These are phyloP conservation scores for Rhorus exstirpatorius DNA, from an alignment of 2,888 invertebrate genomes.

Conservation along the genomic window DNA sequence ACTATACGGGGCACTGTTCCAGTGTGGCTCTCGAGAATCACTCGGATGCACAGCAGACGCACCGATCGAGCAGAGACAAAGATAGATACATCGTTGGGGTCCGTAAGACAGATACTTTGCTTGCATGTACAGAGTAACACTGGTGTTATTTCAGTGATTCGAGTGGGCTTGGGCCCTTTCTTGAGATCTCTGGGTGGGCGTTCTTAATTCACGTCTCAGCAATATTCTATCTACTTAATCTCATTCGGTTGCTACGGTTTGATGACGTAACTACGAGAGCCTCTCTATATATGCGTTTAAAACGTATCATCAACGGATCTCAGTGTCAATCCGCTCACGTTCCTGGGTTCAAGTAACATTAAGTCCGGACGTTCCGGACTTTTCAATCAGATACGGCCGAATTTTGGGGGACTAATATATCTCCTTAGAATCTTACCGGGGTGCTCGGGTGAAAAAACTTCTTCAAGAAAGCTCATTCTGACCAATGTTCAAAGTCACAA, in stretches of 20 bases:
- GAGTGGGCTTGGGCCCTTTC: conserved; percentile 75
- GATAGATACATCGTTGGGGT: conserved; percentile 29
- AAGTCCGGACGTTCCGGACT: neutral
- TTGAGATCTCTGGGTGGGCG: conserved; percentile 76
- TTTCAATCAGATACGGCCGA: neutral
- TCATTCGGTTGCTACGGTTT: conserved; percentile 69
- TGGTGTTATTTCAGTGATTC: conserved; percentile 82
- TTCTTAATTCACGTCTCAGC: conserved; percentile 79
- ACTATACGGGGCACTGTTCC: conserved; percentile 37
- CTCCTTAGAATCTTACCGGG: neutral
- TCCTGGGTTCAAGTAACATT: neutral
- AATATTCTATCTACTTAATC: conserved; percentile 79
- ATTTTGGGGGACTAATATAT: neutral
- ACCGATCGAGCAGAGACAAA: conserved; percentile 38
- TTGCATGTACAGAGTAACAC: conserved; percentile 38
- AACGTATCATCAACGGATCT: conserved; percentile 39
- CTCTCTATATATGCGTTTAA: conserved; percentile 13
- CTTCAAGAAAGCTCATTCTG: too few relatives aligned
- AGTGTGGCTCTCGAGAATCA: conserved; percentile 51
- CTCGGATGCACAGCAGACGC: conserved; percentile 58
- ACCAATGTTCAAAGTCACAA: too few relatives aligned
- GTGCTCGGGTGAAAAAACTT: too few relatives aligned
- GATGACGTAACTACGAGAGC: conserved; percentile 76
- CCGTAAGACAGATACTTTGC: conserved; percentile 16
- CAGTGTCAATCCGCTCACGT: neutral